Conservation (phyloP, 2,888 invertebrate species). For the Drosophila fungiperda region DNA sequence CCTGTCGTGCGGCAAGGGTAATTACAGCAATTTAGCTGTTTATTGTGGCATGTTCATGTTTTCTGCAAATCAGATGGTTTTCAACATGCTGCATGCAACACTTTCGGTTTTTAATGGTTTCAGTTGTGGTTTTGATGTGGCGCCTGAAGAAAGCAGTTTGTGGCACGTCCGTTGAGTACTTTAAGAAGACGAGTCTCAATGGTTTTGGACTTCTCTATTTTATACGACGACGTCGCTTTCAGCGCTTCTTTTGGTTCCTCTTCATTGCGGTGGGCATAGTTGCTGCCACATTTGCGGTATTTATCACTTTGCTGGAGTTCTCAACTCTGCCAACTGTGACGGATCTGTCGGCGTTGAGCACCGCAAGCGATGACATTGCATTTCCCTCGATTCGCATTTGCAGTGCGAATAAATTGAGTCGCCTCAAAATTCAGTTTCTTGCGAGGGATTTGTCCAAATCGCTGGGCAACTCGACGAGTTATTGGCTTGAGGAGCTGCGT, state of each 20-base stretch:
- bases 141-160: conserved; percentile 55
- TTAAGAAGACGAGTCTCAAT: conserved; percentile 82
- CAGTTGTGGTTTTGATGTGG: conserved; percentile 46
- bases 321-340: conserved; percentile 73
- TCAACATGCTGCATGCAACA: background rate
- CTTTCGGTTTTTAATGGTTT: background rate
- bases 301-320: conserved; percentile 65
- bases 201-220: conserved; percentile 79
- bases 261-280: conserved; percentile 73
- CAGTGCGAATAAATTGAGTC: conserved; percentile 77
- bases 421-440: conserved; percentile 46
- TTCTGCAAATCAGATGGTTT: conserved; percentile 32
- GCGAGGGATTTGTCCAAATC: conserved; percentile 48
- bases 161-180: conserved; percentile 77
- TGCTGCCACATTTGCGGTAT: conserved; percentile 67
- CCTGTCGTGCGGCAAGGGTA: conserved; percentile 29
- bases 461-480: conserved; percentile 8
- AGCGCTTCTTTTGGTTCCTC: conserved; percentile 78
- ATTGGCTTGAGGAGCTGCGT: conserved; percentile 59
- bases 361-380: conserved; percentile 33
- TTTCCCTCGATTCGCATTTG: conserved; percentile 76
- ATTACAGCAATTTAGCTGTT: conserved; percentile 27
- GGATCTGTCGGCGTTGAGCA: conserved; percentile 38
- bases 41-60: background rate
- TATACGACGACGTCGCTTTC: conserved; percentile 72